Evolutionary conservation across 1,140 invertebrate genomes (phyloP), one percentile per base, ranked within the genome.

Genomic region (Andrena cerasifolii): DNA sequence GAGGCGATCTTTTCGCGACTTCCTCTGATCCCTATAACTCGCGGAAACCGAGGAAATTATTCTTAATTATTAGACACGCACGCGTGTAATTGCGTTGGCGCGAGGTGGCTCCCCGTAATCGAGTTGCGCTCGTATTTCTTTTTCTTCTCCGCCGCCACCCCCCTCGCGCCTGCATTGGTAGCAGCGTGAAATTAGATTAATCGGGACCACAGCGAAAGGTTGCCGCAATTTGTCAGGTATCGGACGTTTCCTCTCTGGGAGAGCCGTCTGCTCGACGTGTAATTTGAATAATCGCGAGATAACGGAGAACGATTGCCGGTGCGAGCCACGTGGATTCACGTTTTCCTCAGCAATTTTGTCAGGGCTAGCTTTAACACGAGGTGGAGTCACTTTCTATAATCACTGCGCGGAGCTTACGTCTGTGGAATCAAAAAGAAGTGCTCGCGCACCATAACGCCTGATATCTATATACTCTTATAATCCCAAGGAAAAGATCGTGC

Each of bases 211-310:
- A 28, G 36, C 14, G n/a, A 45, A 45, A 28, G 36, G 16, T 31
- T 21, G 67, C 12, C 5, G 67, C 67, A 33, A 72, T 72, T 61
- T 59, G 40, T 45, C 54, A 31, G 18, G n/a, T 53, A 36, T 67
- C 47, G 16, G 24, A 21, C 26, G 40, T 33, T 61, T 72, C 68
- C 68, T 72, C 28, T 40, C 36, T 3, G 14, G 5, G 40, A 33
- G 21, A 61, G 16, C n/a, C 12, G 68, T n/a, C 26, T 21, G 45
- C 51, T 43, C 36, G 36, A 28, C 67, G 4, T 8, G 36, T 21
- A 53, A 59, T 49, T 47, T 61, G 56, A 72, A 72, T 72, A 61
- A 72, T 72, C 68, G 68, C 18, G 21, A 24, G 40, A 59, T 59
- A 43, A 65, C 61, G 8, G 36, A n/a, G n/a, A n/a, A n/a, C n/a